A percentile compares a stretch with the other conserved stretches of the same genome.
Conservation (phyloP, 2,888 invertebrate genomes). For the Lapara coniferarum region DNA sequence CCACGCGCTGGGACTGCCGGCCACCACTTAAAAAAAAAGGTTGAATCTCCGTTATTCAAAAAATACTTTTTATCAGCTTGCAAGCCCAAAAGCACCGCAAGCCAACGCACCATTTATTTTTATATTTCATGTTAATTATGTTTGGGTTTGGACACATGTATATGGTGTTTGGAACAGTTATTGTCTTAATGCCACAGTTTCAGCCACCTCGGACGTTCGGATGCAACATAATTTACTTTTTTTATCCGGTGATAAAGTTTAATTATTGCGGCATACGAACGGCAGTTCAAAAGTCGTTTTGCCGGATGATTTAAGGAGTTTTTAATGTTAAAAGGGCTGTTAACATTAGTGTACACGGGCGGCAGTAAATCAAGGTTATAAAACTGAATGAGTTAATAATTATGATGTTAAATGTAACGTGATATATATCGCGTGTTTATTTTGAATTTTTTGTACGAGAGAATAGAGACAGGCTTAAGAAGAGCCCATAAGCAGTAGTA, state of each 20-base stretch:
- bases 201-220: conserved; percentile 30
- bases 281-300: neutral
- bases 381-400: no score
- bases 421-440: no score
- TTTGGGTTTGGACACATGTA: neutral
- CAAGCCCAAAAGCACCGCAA: neutral
- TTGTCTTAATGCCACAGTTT: conserved; percentile 14
- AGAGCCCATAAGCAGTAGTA: no score
- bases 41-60: no score
- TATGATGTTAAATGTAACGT: no score
- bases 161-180: conserved; percentile 7
- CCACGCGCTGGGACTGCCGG: no score
- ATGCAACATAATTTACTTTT: conserved; percentile 23
- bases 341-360: no score
- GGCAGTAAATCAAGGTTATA: no score
- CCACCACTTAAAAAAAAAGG: no score
- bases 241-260: conserved; percentile 14
- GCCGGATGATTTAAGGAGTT: neutral
- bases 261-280: conserved; percentile 4
- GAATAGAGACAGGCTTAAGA: no score
- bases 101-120: conserved; percentile 2
- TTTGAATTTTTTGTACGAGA: no score
- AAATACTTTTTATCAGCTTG: neutral
- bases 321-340: no score
- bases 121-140: conserved; percentile 9